Evolutionary conservation across 2,113 vertebrate genomes (phyloP).

Genomic region (Stercorarius parasiticus): DNA sequence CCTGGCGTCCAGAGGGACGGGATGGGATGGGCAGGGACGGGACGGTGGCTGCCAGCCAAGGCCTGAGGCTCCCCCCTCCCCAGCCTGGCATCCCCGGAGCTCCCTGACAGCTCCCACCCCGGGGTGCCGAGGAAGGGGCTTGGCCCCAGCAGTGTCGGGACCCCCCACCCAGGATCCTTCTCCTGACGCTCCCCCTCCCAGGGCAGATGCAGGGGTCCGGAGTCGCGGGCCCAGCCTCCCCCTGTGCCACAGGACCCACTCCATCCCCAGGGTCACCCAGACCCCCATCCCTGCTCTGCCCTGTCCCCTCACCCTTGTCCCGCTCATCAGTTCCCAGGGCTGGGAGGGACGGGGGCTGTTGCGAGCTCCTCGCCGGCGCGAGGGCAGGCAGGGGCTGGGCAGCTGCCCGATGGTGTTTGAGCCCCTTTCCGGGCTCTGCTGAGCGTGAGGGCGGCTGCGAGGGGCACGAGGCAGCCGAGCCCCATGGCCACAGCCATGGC

Average conservation of each 20-base stretch:
- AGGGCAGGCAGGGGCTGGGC: background rate
- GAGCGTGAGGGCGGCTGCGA: background rate
- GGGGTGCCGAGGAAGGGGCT: accelerated
- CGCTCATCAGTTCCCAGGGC: background rate
- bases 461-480: background rate
- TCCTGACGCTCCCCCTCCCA: accelerated
- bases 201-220: background rate
- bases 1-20: background rate
- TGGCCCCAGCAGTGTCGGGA: accelerated
- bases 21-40: background rate
- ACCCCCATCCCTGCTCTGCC: background rate
- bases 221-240: accelerated
- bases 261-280: background rate
- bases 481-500: background rate
- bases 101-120: background rate
- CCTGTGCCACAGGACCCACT: accelerated
- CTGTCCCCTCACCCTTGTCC: background rate
- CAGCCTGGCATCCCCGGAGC: accelerated
- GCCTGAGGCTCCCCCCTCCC: background rate
- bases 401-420: background rate
- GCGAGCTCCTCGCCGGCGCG: accelerated
- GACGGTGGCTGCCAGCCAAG: background rate
- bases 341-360: background rate
- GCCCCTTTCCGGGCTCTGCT: background rate
- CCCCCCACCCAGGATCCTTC: background rate